A percentile compares a stretch with the other conserved stretches of the same genome.
These are phyloP conservation scores for Himalopsyche anomala DNA, from an alignment of 2,888 invertebrate genomes.

Conservation along the genomic window DNA sequence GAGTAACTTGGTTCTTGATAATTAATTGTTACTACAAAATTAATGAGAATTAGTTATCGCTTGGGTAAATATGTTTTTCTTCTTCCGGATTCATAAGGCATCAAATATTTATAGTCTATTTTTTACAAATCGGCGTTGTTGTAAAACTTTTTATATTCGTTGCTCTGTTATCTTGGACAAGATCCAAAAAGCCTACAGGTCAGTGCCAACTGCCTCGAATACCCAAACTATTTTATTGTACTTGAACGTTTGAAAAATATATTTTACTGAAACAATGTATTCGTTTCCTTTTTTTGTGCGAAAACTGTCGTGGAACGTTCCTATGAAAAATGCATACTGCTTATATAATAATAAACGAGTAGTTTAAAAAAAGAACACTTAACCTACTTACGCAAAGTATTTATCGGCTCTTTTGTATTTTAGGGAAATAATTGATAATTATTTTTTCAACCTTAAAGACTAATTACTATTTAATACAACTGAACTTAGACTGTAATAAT, in stretches of 20 bases:
- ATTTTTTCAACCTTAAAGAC: too few species aligned
- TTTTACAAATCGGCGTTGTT: constrained; percentile 41
- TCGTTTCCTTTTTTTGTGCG: background rate
- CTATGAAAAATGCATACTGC: background rate
- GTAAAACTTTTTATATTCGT: constrained; percentile 52
- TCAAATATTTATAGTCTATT: constrained; percentile 8
- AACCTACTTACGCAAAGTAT: too few species aligned
- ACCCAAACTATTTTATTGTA: constrained; percentile 49
- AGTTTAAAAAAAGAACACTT: too few species aligned
- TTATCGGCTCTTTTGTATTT: too few species aligned
- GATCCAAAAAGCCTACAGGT: constrained; percentile 55
- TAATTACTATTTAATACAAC: too few species aligned
- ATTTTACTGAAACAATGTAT: constrained; percentile 17
- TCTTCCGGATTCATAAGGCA: constrained; percentile 11
- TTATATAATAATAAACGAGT: too few species aligned
- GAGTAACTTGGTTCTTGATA: background rate
- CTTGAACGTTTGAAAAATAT: constrained; percentile 27
- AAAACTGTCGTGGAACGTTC: background rate
- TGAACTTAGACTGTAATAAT: too few species aligned
- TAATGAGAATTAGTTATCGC: constrained; percentile 19
- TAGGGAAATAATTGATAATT: too few species aligned
- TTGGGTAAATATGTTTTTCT: constrained; percentile 12
- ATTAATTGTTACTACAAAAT: constrained; percentile 31
- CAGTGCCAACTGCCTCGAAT: constrained; percentile 47
- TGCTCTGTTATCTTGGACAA: constrained; percentile 50